phyloP scores from a whole-genome alignment of 1,140 invertebrate species.

The Neoseiulus cucumeris region DNA sequence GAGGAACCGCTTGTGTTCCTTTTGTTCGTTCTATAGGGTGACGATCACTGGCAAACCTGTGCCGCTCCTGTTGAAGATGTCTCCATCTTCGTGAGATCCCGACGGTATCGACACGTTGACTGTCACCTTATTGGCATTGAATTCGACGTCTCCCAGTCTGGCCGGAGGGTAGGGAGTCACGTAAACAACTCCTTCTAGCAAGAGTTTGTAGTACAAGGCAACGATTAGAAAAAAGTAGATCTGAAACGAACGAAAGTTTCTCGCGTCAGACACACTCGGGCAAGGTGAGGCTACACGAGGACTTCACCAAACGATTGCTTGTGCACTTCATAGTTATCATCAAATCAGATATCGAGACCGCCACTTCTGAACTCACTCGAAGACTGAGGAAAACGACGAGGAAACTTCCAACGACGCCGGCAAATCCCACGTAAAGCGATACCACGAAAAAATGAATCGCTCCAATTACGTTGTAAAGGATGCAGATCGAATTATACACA shows the following conservation, averaged over 20 bases:
- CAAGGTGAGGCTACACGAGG: too few relatives aligned
- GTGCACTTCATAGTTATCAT: too few relatives aligned
- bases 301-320: too few relatives aligned
- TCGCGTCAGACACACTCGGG: too few relatives aligned
- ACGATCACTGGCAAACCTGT: background rate
- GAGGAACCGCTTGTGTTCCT: too few relatives aligned
- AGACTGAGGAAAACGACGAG: slow-evolving; percentile 2
- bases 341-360: too few relatives aligned
- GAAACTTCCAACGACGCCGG: background rate
- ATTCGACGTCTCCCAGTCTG: background rate
- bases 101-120: background rate
- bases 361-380: background rate
- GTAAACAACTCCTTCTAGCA: background rate
- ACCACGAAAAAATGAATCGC: slow-evolving; percentile 5
- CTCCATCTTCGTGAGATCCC: background rate
- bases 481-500: slow-evolving; percentile 3
- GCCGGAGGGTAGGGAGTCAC: background rate
- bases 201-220: background rate
- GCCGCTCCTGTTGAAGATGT: background rate
- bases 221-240: slow-evolving; percentile 10
- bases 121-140: slow-evolving; percentile 1
- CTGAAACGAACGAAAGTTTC: background rate
- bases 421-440: slow-evolving; percentile 4
- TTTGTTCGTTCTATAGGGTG: background rate
- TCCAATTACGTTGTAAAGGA: background rate